Evolutionary conservation across 2,797 vertebrate species (phyloP).

Genomic region (Oreonectes daqikongensis): DNA sequence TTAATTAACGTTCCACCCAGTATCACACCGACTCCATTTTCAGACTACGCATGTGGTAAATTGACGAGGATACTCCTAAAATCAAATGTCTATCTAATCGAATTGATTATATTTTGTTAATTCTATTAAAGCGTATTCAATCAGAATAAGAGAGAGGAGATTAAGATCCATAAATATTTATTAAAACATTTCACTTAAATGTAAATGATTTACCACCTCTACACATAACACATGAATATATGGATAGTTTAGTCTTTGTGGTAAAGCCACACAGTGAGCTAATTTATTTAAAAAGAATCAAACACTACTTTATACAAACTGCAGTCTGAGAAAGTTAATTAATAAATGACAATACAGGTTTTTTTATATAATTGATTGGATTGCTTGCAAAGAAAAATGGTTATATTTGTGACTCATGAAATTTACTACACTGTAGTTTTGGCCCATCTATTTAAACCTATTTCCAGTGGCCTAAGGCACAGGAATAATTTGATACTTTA

Average conservation of each 20-base stretch:
- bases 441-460: slow-evolving; percentile 77
- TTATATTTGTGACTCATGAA: slow-evolving; percentile 68
- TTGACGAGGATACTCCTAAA: too few species aligned
- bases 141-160: neutral
- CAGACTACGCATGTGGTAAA: neutral
- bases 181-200: slow-evolving; percentile 79
- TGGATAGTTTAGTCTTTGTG: slow-evolving; percentile 74
- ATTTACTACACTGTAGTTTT: slow-evolving; percentile 75
- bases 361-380: slow-evolving; percentile 49
- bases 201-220: slow-evolving; percentile 75
- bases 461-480: slow-evolving; percentile 83
- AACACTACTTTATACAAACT: slow-evolving; percentile 71
- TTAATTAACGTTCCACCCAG: slow-evolving; percentile 67
- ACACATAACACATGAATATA: slow-evolving; percentile 80
- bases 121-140: neutral
- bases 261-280: slow-evolving; percentile 77
- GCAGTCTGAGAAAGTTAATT: slow-evolving; percentile 79
- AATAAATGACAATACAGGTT: slow-evolving; percentile 65
- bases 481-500: slow-evolving; percentile 78
- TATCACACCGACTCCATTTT: slow-evolving; percentile 32
- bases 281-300: slow-evolving; percentile 73
- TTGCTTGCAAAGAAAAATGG: slow-evolving; percentile 69
- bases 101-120: too few species aligned
- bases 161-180: slow-evolving; percentile 82
- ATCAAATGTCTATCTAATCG: too few species aligned